Percentiles rank a stretch among this genome's conserved stretches.
Evolutionary conservation across 35 echinoderm and acorn worm species (phyloP).

Genomic region (Ophiothrix spiculata): DNA sequence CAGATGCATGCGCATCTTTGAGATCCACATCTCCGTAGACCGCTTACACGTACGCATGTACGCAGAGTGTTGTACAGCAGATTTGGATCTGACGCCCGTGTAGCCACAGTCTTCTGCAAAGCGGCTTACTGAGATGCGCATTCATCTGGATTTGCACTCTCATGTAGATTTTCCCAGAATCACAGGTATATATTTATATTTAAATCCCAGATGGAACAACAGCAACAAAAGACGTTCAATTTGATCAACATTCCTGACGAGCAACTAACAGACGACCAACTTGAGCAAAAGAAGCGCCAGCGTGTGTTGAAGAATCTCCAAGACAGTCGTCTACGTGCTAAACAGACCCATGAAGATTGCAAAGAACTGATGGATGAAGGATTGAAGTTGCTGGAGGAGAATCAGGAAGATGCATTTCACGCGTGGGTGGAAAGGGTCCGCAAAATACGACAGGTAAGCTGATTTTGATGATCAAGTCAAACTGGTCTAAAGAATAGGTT

Average conservation of each 20-base stretch:
- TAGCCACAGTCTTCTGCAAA: too few relatives aligned
- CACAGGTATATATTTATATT: too few relatives aligned
- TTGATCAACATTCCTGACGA: constrained; percentile 35
- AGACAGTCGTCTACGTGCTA: constrained; percentile 1
- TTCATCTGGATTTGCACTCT: too few relatives aligned
- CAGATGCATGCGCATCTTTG: too few relatives aligned
- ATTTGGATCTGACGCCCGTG: too few relatives aligned
- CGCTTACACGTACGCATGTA: too few relatives aligned
- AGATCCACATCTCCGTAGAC: too few relatives aligned
- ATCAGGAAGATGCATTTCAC: constrained; percentile 21
- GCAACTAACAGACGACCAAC: constrained; percentile 13
- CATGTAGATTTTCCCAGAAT: too few relatives aligned
- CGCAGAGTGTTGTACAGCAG: too few relatives aligned
- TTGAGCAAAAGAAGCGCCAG: constrained; percentile 34
- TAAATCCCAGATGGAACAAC: neutral
- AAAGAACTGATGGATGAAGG: constrained; percentile 28
- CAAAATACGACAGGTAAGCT: constrained; percentile 22
- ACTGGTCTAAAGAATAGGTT: too few relatives aligned
- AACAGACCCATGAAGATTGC: constrained; percentile 11
- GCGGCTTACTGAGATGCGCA: too few relatives aligned
- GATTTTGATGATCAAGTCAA: too few relatives aligned
- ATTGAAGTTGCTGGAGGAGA: constrained; percentile 17
- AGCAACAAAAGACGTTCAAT: neutral
- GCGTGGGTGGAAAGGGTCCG: constrained; percentile 14
- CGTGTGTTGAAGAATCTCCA: constrained; percentile 27